Conservation (phyloP, 2,113 vertebrate species). For the Glaucidium brasilianum region DNA sequence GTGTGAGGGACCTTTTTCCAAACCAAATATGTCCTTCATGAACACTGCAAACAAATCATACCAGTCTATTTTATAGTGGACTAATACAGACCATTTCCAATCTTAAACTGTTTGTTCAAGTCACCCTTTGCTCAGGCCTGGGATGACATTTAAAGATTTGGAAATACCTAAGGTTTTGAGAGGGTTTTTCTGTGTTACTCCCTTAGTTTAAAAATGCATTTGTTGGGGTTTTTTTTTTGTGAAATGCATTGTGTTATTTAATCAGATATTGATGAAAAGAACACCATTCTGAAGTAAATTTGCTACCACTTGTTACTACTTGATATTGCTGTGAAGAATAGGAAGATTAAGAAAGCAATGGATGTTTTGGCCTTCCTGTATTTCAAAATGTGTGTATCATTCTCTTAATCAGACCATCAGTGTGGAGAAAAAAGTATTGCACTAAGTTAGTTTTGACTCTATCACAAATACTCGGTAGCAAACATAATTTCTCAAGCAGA, state of each 20-base stretch:
- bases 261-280: neutral
- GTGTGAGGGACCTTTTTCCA: constrained; percentile 7
- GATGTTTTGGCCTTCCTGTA: neutral
- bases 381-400: neutral
- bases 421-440: neutral
- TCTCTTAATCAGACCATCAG: neutral
- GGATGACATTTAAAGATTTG: neutral
- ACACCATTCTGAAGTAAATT: neutral
- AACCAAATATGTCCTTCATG: neutral
- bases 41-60: constrained; percentile 10
- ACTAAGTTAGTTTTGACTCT: neutral
- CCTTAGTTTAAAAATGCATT: neutral
- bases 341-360: neutral
- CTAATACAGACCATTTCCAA: neutral
- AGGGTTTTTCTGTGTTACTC: neutral
- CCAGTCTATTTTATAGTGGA: neutral
- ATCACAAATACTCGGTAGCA: neutral
- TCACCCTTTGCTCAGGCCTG: neutral
- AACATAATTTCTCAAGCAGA: neutral
- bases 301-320: neutral
- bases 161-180: neutral
- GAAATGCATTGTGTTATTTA: neutral
- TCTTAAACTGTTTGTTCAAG: neutral
- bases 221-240: neutral
- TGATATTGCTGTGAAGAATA: neutral